These are phyloP conservation scores for Oenanthe melanoleuca DNA, from an alignment of 2,113 vertebrate species.

Conservation along the genomic window DNA sequence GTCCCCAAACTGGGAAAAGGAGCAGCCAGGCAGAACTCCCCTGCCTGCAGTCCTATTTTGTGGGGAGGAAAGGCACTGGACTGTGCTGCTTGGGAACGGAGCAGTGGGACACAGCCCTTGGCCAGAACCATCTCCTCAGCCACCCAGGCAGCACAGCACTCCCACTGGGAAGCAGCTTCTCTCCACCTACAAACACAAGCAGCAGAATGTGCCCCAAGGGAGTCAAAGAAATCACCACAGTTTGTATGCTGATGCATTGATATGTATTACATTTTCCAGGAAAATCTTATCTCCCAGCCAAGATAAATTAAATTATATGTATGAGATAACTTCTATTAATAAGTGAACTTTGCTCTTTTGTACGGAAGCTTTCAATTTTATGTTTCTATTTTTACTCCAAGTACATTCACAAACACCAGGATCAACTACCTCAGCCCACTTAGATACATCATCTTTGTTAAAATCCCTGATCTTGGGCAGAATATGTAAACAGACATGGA, in stretches of 20 bases:
- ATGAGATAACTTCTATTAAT: background rate
- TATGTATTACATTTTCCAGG: rapidly evolving
- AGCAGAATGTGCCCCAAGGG: rapidly evolving
- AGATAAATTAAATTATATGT: background rate
- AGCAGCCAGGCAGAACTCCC: background rate
- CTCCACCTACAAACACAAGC: background rate
- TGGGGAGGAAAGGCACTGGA: background rate
- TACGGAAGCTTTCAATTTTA: background rate
- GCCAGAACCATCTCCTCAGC: background rate
- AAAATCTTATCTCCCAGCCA: background rate
- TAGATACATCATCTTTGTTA: background rate
- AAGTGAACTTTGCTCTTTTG: background rate
- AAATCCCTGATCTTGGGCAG: background rate
- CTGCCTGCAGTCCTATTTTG: rapidly evolving
- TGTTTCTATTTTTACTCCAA: background rate
- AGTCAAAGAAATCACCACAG: background rate
- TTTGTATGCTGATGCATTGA: background rate
- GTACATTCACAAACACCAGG: background rate
- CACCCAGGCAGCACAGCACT: too few species aligned
- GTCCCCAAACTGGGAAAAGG: background rate
- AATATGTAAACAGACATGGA: background rate
- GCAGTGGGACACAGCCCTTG: rapidly evolving
- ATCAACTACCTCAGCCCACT: background rate
- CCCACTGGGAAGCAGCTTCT: background rate
- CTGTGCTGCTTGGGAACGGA: rapidly evolving